phyloP scores from a whole-genome alignment of 2,888 invertebrate species.

The Drosophila greeni region DNA sequence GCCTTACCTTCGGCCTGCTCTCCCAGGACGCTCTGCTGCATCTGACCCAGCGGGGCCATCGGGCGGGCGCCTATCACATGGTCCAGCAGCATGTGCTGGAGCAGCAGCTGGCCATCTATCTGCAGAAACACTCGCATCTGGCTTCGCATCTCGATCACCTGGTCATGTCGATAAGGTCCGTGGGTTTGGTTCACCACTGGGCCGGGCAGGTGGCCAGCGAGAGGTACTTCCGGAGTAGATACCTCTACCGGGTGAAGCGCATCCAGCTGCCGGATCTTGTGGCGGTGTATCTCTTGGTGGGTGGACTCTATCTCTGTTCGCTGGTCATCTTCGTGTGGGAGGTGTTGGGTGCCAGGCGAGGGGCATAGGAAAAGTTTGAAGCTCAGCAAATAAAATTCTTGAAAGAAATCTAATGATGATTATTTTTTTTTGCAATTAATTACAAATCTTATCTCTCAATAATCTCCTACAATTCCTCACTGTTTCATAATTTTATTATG shows the following conservation, averaged over 20 bases:
- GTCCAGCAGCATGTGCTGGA: conserved; percentile 44
- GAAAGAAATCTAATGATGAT: not conserved
- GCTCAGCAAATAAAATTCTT: not conserved
- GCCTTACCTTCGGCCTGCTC: conserved; percentile 33
- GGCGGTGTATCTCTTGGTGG: conserved; percentile 42
- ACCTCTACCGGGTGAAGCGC: conserved; percentile 32
- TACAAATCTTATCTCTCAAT: conserved; percentile 1
- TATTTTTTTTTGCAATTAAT: not conserved
- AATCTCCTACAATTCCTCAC: not conserved
- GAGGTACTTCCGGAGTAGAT: conserved; percentile 39
- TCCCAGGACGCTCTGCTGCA: conserved; percentile 47
- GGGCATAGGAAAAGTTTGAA: not conserved
- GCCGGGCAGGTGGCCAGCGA: conserved; percentile 33
- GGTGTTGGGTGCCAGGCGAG: conserved; percentile 33
- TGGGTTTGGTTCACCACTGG: conserved; percentile 53
- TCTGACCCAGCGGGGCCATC: conserved; percentile 19
- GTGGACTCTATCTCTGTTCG: conserved; percentile 28
- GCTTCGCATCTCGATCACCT: conserved; percentile 45
- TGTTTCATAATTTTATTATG: conserved; percentile 50
- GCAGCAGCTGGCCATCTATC: conserved; percentile 52
- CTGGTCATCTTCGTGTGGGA: conserved; percentile 51
- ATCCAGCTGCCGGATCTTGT: conserved; percentile 46
- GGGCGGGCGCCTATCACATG: conserved; percentile 43
- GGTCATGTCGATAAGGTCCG: conserved; percentile 47
- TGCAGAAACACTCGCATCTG: conserved; percentile 54